These are phyloP conservation scores for Capreolus pygargus DNA, from an alignment of 2,113 vertebrate species.

Conservation along the genomic window DNA sequence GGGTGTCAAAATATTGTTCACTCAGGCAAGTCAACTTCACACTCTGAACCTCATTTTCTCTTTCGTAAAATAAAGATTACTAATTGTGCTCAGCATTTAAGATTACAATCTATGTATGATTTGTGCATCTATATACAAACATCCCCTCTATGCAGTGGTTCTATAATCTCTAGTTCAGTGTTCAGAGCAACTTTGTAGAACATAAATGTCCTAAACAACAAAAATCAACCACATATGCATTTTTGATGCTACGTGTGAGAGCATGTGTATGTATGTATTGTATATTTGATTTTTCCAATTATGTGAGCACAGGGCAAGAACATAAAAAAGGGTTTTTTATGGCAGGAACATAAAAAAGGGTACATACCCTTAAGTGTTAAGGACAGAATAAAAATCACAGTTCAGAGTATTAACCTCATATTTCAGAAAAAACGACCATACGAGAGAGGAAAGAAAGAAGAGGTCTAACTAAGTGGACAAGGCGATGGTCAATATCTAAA, in stretches of 20 bases:
- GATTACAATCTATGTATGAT: neutral
- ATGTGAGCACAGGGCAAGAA: neutral
- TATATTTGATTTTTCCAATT: neutral
- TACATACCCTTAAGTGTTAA: neutral
- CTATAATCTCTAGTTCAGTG: neutral
- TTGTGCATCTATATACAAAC: neutral
- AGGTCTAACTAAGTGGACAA: neutral
- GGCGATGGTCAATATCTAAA: neutral
- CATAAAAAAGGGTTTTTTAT: neutral
- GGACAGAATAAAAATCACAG: neutral
- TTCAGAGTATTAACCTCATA: neutral
- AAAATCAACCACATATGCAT: neutral
- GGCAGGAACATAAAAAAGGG: neutral
- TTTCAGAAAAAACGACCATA: neutral
- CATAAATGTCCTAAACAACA: neutral
- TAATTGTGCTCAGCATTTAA: neutral
- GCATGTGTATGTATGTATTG: neutral
- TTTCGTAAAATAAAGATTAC: neutral
- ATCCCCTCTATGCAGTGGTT: neutral
- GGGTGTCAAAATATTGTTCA: neutral
- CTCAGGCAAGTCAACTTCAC: neutral
- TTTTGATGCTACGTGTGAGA: neutral
- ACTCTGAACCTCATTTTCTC: neutral
- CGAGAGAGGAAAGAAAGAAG: neutral
- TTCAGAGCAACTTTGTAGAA: neutral